Conservation (phyloP, 2,888 invertebrate species). For the Sarcophaga caerulescens region DNA sequence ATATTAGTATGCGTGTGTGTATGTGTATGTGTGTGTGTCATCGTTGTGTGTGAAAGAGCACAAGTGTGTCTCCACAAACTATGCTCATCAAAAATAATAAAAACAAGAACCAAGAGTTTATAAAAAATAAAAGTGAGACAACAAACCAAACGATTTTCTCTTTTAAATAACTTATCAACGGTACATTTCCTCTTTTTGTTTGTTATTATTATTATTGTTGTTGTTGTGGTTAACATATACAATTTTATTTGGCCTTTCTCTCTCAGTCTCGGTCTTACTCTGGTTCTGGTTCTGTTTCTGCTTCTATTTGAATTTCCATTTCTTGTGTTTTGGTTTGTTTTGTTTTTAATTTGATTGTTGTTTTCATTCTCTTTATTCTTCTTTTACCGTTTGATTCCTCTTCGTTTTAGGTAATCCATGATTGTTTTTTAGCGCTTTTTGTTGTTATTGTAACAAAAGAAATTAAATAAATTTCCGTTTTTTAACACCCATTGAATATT, state of each 20-base stretch:
- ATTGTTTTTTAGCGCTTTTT: not conserved
- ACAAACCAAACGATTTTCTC: no score
- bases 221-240: slow-evolving; percentile 12
- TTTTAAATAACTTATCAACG: no score
- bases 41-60: no score
- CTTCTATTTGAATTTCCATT: not conserved
- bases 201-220: not conserved
- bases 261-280: not conserved
- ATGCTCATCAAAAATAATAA: slow-evolving; percentile 50
- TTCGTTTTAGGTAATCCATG: not conserved
- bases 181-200: no score
- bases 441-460: slow-evolving; percentile 31
- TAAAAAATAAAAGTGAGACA: not conserved
- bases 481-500: slow-evolving; percentile 16
- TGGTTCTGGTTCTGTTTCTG: no score
- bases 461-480: slow-evolving; percentile 58
- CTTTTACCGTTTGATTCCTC: not conserved
- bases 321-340: not conserved
- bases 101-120: not conserved
- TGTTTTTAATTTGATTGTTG: slow-evolving; percentile 3
- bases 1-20: no score
- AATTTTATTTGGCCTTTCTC: not conserved
- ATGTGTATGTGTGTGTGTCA: no score
- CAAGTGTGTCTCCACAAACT: slow-evolving; percentile 32
- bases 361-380: not conserved